These are phyloP conservation scores for Bemisia tabaci DNA, from an alignment of 1,140 invertebrate species.

Conservation along the genomic window DNA sequence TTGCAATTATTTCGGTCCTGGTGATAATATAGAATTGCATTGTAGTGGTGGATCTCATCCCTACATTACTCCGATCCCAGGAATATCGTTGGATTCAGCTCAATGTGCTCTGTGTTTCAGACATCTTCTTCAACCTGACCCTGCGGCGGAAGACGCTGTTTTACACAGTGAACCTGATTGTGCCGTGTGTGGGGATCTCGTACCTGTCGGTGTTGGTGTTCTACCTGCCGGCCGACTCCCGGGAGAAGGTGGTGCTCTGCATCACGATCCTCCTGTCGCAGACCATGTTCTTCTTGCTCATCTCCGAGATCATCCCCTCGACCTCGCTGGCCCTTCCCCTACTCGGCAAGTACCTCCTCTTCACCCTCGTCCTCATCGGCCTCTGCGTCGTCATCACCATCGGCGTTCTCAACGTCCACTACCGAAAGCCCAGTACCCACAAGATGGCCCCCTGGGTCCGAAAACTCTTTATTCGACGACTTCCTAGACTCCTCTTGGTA, in stretches of 20 bases:
- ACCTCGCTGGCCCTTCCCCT: slow-evolving; percentile 93
- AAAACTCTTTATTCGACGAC: slow-evolving; percentile 68
- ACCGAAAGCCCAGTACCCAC: slow-evolving; percentile 95
- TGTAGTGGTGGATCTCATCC: too few relatives aligned
- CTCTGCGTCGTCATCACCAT: slow-evolving; percentile 95
- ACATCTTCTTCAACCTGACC: slow-evolving; percentile 98
- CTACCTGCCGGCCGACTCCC: slow-evolving; percentile 94
- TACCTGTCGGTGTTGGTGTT: slow-evolving; percentile 88
- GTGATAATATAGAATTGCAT: too few relatives aligned
- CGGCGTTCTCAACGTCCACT: slow-evolving; percentile 96
- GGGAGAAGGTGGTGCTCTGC: slow-evolving; percentile 95
- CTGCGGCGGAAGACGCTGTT: slow-evolving; percentile 86
- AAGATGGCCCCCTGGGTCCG: slow-evolving; percentile 88
- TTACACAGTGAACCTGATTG: slow-evolving; percentile 91
- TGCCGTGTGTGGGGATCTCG: slow-evolving; percentile 85
- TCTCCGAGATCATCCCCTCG: slow-evolving; percentile 96
- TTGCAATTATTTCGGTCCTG: too few relatives aligned
- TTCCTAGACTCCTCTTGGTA: slow-evolving; percentile 72
- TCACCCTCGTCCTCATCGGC: slow-evolving; percentile 96
- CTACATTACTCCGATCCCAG: too few relatives aligned
- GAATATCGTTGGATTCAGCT: too few relatives aligned
- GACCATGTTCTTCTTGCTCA: slow-evolving; percentile 97
- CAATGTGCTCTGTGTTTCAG: slow-evolving; percentile 38
- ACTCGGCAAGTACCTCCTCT: slow-evolving; percentile 94
- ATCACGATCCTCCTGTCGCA: slow-evolving; percentile 97